Evolutionary conservation across 2,797 vertebrate genomes (phyloP), one percentile per base, ranked within the genome.

Genomic region (Phataginus tetradactyla): DNA sequence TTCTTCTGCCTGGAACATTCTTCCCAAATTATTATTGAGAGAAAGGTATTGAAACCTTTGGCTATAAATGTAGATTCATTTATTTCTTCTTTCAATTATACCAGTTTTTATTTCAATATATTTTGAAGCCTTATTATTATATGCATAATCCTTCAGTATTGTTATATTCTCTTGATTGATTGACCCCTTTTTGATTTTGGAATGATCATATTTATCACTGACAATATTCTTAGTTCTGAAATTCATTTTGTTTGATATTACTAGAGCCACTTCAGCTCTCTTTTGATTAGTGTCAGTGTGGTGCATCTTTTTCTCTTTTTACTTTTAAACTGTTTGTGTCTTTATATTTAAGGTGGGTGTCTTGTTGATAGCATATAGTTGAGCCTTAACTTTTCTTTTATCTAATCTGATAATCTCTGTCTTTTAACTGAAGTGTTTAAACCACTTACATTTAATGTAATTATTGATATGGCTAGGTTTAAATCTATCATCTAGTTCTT

Each of bases 211-310:
- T 39, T 94, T 94, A 51, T 71, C 61, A 72, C 18, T 23, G 25
- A 4, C 59, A 90, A 86, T 45, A 81, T 32, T 91, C 57, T 51
- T 71, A 79, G 20, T 74, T 86, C 51, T 85, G 27, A 96, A 74
- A 37, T 64, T 61, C 32, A 96, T 81, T 94, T 81, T 90, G 61
- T 88, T 90, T 91, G 29, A 64, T 51, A 86, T 55, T 80, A 90
- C 71, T 68, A 91, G 18, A 85, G 15, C 29, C 23, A 69, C 18
- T 74, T 91, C 10, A 45, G 34, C n/a, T 83, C 93, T 93, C 66
- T 91, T 84, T 93, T 72, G 55, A 77, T 86, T 71, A 55, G 45
- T 90, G 49, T 86, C 45, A 96, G 7, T 6, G 37, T 8, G 2
- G 10, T 42, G 53, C 17, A 80, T 66, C 53, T 57, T 87, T 68